Percentiles rank a stretch among this genome's conserved stretches.
Conservation (phyloP, 2,113 vertebrate genomes). For the Ibidorhyncha struthersii region DNA sequence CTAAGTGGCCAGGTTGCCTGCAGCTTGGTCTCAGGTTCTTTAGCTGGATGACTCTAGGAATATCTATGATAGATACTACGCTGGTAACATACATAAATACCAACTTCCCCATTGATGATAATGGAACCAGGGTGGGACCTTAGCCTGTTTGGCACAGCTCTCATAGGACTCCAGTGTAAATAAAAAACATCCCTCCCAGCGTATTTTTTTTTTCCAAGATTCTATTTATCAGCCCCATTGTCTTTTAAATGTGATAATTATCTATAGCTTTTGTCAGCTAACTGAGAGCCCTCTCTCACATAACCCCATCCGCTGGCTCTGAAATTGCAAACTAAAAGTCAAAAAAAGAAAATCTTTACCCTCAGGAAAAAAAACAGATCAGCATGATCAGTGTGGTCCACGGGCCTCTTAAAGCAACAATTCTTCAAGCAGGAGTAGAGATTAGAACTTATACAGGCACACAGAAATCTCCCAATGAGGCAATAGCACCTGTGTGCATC, state of each 20-base stretch:
- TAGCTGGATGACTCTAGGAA: background rate
- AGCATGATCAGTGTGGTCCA: background rate
- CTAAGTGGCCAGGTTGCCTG: background rate
- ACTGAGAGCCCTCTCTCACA: background rate
- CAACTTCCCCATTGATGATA: background rate
- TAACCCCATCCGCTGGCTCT: background rate
- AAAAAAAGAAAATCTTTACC: background rate
- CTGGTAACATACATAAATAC: background rate
- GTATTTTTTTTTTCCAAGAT: background rate
- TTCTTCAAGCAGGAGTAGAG: background rate
- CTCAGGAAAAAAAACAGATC: background rate
- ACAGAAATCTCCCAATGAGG: background rate
- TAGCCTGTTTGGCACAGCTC: background rate
- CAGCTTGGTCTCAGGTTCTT: background rate
- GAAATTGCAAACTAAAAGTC: background rate
- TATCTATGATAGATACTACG: rapidly evolving
- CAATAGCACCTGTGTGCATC: background rate
- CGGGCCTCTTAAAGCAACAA: background rate
- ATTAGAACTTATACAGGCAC: background rate
- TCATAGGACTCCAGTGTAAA: background rate
- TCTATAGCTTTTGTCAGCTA: background rate
- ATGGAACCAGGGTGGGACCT: background rate
- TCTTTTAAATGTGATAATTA: background rate
- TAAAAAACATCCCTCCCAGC: background rate
- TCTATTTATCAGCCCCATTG: background rate